A percentile compares a stretch with the other conserved stretches of the same genome.
Conservation (phyloP, 2,113 vertebrate species). For the Oenanthe melanoleuca region DNA sequence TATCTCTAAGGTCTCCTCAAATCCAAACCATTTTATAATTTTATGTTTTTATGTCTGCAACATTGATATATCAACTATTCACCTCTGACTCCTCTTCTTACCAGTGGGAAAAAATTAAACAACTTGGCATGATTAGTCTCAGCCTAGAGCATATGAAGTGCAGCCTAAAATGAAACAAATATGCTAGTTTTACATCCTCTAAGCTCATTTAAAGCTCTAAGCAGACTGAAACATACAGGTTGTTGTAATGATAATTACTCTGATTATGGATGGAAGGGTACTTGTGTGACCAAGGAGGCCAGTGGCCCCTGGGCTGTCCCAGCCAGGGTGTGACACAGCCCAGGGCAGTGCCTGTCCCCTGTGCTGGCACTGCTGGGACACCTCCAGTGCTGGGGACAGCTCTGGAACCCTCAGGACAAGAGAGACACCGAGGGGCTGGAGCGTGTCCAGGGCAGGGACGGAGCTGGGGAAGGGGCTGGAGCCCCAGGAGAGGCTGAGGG, state of each 20-base stretch:
- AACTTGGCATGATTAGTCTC: neutral
- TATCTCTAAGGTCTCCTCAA: neutral
- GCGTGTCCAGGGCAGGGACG: neutral
- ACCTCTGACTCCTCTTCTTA: neutral
- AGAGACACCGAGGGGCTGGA: neutral
- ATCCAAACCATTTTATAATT: neutral
- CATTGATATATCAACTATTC: neutral
- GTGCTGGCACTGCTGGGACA: neutral
- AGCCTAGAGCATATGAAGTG: neutral
- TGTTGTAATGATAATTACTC: neutral
- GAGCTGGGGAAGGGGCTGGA: neutral
- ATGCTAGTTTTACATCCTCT: neutral
- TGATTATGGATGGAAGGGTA: too few species aligned
- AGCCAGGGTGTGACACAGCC: neutral
- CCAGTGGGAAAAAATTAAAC: neutral
- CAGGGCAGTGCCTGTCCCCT: neutral
- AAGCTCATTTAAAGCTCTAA: neutral
- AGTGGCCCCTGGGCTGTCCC: neutral
- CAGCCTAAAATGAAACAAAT: neutral
- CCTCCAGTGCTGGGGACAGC: neutral
- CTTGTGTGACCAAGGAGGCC: neutral
- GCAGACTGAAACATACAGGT: neutral
- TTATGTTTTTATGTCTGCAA: neutral
- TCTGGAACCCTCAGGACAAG: too few species aligned
- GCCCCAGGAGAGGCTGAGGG: neutral